phyloP scores from a whole-genome alignment of 2,888 invertebrate species.

The Temnothorax unifasciatus region DNA sequence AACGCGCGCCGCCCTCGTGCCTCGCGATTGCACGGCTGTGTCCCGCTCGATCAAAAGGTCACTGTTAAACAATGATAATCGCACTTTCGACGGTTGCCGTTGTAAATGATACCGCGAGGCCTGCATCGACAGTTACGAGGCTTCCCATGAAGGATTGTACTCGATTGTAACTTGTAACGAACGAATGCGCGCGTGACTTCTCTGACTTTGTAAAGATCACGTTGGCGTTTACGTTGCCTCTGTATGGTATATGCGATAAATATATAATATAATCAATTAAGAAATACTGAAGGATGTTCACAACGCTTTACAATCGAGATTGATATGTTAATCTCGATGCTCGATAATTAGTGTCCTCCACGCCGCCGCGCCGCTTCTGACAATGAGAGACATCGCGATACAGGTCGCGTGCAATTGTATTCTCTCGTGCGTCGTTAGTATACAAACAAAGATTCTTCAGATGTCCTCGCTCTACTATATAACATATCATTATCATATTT shows the following conservation, averaged over 20 bases:
- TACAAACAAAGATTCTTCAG: neutral
- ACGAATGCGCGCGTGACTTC: neutral
- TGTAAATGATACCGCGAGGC: slow-evolving; percentile 32
- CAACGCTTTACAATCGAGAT: neutral
- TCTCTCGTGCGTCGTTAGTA: neutral
- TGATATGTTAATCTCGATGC: neutral
- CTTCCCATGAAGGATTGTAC: slow-evolving; percentile 18
- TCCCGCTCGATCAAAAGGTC: slow-evolving; percentile 62
- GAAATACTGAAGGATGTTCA: neutral
- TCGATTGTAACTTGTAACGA: neutral
- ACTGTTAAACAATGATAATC: slow-evolving; percentile 61
- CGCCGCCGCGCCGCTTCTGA: neutral
- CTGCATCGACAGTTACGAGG: neutral
- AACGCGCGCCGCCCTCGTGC: slow-evolving; percentile 32
- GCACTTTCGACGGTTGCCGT: slow-evolving; percentile 53
- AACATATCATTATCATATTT: too few relatives aligned
- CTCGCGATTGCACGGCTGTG: slow-evolving; percentile 58
- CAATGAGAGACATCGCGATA: neutral
- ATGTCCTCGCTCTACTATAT: neutral
- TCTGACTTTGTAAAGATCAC: slow-evolving; percentile 31
- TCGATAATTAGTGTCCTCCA: neutral
- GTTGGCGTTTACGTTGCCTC: neutral
- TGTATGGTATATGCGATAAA: neutral
- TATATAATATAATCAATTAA: slow-evolving; percentile 20
- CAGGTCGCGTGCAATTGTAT: neutral